These are phyloP conservation scores for Gonioctena quinquepunctata DNA, from an alignment of 1,140 invertebrate genomes.

Conservation along the genomic window DNA sequence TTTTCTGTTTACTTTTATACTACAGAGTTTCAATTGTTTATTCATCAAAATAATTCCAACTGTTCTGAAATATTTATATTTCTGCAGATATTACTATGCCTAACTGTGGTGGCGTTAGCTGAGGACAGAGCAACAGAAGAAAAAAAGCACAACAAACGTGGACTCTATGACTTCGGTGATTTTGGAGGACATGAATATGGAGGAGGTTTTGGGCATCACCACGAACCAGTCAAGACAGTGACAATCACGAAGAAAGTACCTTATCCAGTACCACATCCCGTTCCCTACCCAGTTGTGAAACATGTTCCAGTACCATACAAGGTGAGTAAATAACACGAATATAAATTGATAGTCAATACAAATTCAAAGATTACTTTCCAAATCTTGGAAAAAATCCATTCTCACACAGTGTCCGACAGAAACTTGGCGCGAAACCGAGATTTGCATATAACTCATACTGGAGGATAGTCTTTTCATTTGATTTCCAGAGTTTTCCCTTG, in stretches of 20 bases:
- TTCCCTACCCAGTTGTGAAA: constrained; percentile 46
- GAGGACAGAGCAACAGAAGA: neutral
- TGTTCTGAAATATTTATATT: too few species aligned
- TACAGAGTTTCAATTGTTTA: too few species aligned
- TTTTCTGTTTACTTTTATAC: too few species aligned
- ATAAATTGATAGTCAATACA: too few species aligned
- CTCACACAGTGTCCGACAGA: too few species aligned
- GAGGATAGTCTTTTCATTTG: too few species aligned
- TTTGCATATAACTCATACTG: too few species aligned
- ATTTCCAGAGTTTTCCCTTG: too few species aligned
- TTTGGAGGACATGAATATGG: constrained; percentile 29
- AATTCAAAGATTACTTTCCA: too few species aligned
- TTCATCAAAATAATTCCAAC: too few species aligned
- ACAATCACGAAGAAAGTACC: constrained; percentile 49
- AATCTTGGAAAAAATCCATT: too few species aligned
- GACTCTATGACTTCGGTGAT: constrained; percentile 47
- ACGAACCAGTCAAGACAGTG: constrained; percentile 36
- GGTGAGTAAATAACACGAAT: neutral
- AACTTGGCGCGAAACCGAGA: too few species aligned
- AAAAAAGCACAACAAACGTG: constrained; percentile 53
- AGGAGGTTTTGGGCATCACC: constrained; percentile 23
- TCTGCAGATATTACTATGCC: neutral
- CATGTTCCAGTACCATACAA: constrained; percentile 52
- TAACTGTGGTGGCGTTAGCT: neutral
- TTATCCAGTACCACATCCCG: constrained; percentile 45